phyloP scores from a whole-genome alignment of 2,797 vertebrate genomes.

The Artibeus lituratus region DNA sequence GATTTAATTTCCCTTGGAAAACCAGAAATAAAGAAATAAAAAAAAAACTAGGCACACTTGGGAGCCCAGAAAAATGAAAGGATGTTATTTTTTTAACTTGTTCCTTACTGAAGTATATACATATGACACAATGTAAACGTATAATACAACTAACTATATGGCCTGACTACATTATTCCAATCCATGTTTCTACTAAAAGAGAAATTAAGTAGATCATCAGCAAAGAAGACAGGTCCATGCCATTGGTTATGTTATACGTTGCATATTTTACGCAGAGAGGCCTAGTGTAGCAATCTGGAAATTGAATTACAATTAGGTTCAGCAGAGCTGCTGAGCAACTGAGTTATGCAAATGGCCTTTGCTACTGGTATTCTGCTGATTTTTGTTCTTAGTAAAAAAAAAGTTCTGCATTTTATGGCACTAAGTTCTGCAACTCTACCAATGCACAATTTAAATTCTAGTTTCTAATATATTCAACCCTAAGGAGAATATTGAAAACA shows the following conservation, averaged over 20 bases:
- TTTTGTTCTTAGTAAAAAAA: constrained; percentile 54
- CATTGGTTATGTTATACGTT: constrained; percentile 54
- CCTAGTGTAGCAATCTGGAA: constrained; percentile 20
- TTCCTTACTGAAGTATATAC: neutral
- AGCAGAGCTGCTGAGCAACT: constrained; percentile 56
- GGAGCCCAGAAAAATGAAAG: constrained; percentile 43
- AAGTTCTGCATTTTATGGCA: constrained; percentile 51
- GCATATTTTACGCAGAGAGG: constrained; percentile 60
- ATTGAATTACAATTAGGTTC: constrained; percentile 73
- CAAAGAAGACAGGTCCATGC: constrained; percentile 47
- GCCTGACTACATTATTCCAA: constrained; percentile 10
- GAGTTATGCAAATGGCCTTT: constrained; percentile 66
- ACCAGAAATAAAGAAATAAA: constrained; percentile 57
- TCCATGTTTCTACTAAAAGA: constrained; percentile 22
- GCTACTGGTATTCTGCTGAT: constrained; percentile 62
- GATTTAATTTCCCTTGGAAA: constrained; percentile 50
- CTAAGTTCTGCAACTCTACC: constrained; percentile 19
- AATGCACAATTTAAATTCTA: constrained; percentile 41
- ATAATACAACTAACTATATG: neutral
- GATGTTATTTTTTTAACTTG: neutral
- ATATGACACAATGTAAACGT: constrained; percentile 24
- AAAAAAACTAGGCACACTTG: neutral
- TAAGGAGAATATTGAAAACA: neutral
- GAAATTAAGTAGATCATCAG: constrained; percentile 37
- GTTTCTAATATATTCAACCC: neutral